phyloP scores from a whole-genome alignment of 2,113 vertebrate species.

The Lethenteron camtschaticum region DNA sequence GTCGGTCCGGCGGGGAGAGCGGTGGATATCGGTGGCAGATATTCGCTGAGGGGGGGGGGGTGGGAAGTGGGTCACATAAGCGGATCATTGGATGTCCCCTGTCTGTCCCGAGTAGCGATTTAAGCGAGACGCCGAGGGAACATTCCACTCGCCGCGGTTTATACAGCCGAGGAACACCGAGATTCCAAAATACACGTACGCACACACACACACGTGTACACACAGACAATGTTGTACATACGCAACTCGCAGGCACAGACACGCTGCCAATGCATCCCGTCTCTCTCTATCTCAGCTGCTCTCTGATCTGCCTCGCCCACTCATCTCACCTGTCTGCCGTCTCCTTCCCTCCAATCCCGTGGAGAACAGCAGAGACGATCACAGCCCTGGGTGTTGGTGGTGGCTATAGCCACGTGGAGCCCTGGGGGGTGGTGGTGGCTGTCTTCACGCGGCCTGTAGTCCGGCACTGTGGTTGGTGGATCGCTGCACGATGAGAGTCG shows the following conservation, averaged over 20 bases:
- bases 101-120: not conserved
- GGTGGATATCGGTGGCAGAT: not conserved
- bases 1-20: not conserved
- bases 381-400: no score
- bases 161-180: not conserved
- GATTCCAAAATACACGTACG: not conserved
- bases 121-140: not conserved
- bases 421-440: no score
- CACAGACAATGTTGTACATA: not conserved
- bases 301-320: no score
- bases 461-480: no score
- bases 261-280: constrained; percentile 30
- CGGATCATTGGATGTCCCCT: not conserved
- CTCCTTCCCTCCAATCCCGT: no score
- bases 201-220: constrained; percentile 1
- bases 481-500: no score
- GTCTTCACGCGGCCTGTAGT: no score
- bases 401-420: no score
- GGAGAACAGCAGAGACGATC: no score
- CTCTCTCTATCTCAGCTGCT: no score
- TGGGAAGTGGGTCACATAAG: not conserved
- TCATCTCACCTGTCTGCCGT: no score
- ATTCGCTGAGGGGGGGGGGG: not conserved
- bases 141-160: not conserved
- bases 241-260: constrained; percentile 51